Percentiles rank a stretch among this genome's conserved stretches.
Conservation (phyloP, 1,140 invertebrate species). For the Cephus cinctus region DNA sequence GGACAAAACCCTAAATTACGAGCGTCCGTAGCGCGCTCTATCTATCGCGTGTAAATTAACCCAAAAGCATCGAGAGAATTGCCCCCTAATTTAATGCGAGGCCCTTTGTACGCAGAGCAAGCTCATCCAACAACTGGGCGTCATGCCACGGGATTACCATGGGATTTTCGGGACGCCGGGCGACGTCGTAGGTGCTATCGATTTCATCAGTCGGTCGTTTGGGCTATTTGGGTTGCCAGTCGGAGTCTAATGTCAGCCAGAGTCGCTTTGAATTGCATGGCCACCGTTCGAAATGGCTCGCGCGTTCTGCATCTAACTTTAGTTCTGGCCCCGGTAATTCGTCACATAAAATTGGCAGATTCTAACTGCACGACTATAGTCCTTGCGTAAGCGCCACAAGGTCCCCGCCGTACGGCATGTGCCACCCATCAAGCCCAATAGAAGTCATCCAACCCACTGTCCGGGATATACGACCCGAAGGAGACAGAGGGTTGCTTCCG, state of each 20-base stretch:
- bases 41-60: too few species aligned
- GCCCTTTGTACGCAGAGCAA: too few species aligned
- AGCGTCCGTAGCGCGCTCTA: too few species aligned
- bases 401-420: too few species aligned
- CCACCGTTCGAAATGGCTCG: not conserved
- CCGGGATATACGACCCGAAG: too few species aligned
- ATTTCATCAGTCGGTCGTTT: constrained; percentile 20
- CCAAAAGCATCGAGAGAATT: constrained; percentile 35
- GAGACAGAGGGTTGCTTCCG: too few species aligned
- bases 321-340: constrained; percentile 29
- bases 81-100: constrained; percentile 47
- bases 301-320: constrained; percentile 26
- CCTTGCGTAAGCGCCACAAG: too few species aligned
- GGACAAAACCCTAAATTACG: too few species aligned
- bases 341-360: constrained; percentile 41
- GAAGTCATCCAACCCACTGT: too few species aligned
- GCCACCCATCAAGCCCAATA: too few species aligned
- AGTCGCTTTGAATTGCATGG: not conserved
- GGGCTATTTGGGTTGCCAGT: not conserved
- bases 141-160: constrained; percentile 39
- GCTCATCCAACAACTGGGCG: constrained; percentile 33
- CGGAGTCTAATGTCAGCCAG: not conserved
- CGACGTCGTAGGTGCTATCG: constrained; percentile 29
- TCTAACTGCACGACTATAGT: too few species aligned
- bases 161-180: constrained; percentile 36